phyloP scores from a whole-genome alignment of 2,888 invertebrate species.

The Zeuzera pyrina region DNA sequence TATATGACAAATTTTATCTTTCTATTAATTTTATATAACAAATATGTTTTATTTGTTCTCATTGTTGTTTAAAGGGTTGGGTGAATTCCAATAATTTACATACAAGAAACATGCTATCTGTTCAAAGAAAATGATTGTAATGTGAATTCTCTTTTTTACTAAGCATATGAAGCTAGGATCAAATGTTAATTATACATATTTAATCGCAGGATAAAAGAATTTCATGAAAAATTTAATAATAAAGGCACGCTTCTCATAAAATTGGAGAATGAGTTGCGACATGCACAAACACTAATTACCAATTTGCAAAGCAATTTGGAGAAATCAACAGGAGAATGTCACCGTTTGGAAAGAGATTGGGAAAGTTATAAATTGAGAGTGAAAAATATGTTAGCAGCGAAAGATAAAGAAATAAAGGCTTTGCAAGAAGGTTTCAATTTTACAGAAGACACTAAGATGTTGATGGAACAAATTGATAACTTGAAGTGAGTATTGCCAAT shows the following conservation, averaged over 20 bases:
- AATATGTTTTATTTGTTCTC: no score
- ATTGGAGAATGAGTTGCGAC: constrained; percentile 47
- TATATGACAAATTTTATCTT: no score
- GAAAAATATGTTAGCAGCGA: constrained; percentile 50
- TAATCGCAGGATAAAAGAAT: constrained; percentile 27
- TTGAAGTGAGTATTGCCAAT: constrained; percentile 47
- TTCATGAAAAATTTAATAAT: constrained; percentile 27
- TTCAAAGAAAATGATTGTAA: no score
- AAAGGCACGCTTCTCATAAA: constrained; percentile 29
- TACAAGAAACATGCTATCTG: no score
- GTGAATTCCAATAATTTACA: no score
- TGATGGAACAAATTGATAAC: constrained; percentile 42
- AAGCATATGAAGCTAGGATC: no score
- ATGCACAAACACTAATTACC: constrained; percentile 39
- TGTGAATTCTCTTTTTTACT: no score
- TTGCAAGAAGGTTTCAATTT: constrained; percentile 38
- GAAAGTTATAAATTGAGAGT: constrained; percentile 57
- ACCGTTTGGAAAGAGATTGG: constrained; percentile 53
- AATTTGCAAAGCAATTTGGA: constrained; percentile 40
- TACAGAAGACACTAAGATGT: constrained; percentile 40
- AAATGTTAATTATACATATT: no score
- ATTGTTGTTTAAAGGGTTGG: no score
- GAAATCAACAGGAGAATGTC: constrained; percentile 41
- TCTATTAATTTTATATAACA: no score
- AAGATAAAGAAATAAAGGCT: constrained; percentile 50